Evolutionary conservation across 2,888 invertebrate genomes (phyloP).

Genomic region (Malthinus seriepunctatus): DNA sequence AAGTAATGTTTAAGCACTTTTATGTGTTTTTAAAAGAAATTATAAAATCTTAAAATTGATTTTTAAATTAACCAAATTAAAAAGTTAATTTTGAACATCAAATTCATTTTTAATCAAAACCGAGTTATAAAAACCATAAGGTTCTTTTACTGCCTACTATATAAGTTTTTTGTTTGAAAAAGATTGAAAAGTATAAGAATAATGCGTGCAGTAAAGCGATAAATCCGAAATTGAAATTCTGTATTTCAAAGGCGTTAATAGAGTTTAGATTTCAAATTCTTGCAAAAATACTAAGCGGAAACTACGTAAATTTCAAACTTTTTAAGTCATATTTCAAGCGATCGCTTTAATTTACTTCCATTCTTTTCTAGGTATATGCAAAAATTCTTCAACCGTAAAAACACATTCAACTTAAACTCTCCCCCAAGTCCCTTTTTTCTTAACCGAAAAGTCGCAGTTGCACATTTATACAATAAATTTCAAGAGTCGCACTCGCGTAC

Average conservation of each 20-base stretch:
- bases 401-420: constrained; percentile 31
- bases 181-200: constrained; percentile 40
- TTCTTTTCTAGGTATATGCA: constrained; percentile 37
- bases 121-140: constrained; percentile 19
- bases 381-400: constrained; percentile 37
- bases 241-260: constrained; percentile 50
- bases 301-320: constrained; percentile 45
- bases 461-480: constrained; percentile 26
- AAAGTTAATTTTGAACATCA: constrained; percentile 14
- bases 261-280: constrained; percentile 40
- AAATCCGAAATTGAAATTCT: constrained; percentile 53
- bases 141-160: constrained; percentile 18
- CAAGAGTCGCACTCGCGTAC: constrained; percentile 13
- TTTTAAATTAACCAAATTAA: neutral
- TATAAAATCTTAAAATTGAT: too few relatives aligned
- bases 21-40: too few relatives aligned
- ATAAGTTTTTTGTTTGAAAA: constrained; percentile 23
- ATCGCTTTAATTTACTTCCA: constrained; percentile 41
- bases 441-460: constrained; percentile 15
- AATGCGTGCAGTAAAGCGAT: constrained; percentile 50
- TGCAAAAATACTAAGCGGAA: constrained; percentile 39
- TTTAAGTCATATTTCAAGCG: constrained; percentile 46
- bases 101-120: constrained; percentile 8
- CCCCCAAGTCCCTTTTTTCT: constrained; percentile 13
- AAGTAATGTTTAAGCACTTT: too few relatives aligned